phyloP scores from a whole-genome alignment of 2,113 vertebrate species.

The Tinamus guttatus region DNA sequence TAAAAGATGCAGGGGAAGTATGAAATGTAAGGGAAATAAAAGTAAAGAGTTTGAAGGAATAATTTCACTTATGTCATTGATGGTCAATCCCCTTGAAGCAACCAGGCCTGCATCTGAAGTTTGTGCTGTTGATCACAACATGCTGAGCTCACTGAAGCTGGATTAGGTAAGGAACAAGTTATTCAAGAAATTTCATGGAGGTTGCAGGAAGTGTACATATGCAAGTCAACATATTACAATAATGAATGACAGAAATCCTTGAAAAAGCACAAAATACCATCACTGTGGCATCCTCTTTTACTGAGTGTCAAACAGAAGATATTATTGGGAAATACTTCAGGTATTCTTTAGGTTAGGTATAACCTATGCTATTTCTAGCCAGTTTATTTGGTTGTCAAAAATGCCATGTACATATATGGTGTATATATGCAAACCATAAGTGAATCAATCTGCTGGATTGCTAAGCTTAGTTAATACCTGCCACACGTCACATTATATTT shows the following conservation, averaged over 20 bases:
- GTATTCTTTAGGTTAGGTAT: not conserved
- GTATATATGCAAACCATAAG: not conserved
- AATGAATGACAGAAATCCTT: not conserved
- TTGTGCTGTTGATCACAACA: too few relatives aligned
- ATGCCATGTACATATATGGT: too few relatives aligned
- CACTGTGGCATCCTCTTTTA: not conserved
- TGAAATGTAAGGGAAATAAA: not conserved
- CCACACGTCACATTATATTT: not conserved
- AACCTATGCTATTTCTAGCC: not conserved
- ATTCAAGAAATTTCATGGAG: not conserved
- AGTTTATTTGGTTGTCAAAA: not conserved
- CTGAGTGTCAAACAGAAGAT: not conserved
- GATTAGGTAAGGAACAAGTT: not conserved
- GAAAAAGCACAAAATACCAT: not conserved
- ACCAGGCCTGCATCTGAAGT: too few relatives aligned
- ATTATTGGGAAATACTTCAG: rapidly evolving
- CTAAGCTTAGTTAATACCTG: not conserved
- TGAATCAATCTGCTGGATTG: not conserved
- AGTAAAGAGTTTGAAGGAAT: not conserved
- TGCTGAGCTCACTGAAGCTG: not conserved
- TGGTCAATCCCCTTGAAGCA: not conserved
- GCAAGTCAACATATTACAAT: not conserved
- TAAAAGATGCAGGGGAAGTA: not conserved
- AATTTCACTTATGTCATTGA: not conserved
- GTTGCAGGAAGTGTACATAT: not conserved